Evolutionary conservation across 2,797 vertebrate genomes (phyloP), one percentile per base, ranked within the genome.

Genomic region (Cyprinodon diabolis): DNA sequence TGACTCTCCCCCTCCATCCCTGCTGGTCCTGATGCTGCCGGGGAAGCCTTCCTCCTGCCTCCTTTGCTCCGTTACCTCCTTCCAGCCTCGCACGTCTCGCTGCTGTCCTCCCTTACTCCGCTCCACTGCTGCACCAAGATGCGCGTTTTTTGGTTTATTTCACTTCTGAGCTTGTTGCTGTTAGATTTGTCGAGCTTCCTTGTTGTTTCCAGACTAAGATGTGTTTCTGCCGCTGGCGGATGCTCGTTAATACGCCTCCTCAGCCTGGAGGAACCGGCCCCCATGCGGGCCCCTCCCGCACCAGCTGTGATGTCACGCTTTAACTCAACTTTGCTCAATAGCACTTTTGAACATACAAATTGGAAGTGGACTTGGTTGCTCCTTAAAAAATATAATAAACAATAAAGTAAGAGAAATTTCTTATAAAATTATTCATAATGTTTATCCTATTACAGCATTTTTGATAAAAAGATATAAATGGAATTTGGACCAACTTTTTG

Each of bases 1-100:
- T 90, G 75, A 76, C 80, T 79, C 56, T 92, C 90, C 71, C 85
- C 90, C 74, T 94, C 91, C 94, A 94, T 94, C 78, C 62, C 87
- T 71, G 82, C 57, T 80, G 91, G 79, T 91, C 82, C 82, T 88
- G 89, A 86, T 86, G 87, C 89, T 88, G 88, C 84, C 81, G 74
- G 82, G 74, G 74, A 68, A 68, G 78, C 79, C 47, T 78, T 68
- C 55, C 70, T 40, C 77, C 78, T 78, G 52, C 75, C 17, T 19
- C 23, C 40, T 11, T 51, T 21, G 23, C 67, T 68, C 56, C 23
- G 43, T 66, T 55, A 62, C 43, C 43, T 54, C 43, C 55, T 72
- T 19, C 74, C 40, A 40, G 21, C 30, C 19, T 30, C 35, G 40
- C 51, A 55, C 60, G 19, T 48, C 21, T 48, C n/a, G 17, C 54